These are phyloP conservation scores for Psettodes erumei DNA, from an alignment of 2,113 vertebrate species.

Conservation along the genomic window DNA sequence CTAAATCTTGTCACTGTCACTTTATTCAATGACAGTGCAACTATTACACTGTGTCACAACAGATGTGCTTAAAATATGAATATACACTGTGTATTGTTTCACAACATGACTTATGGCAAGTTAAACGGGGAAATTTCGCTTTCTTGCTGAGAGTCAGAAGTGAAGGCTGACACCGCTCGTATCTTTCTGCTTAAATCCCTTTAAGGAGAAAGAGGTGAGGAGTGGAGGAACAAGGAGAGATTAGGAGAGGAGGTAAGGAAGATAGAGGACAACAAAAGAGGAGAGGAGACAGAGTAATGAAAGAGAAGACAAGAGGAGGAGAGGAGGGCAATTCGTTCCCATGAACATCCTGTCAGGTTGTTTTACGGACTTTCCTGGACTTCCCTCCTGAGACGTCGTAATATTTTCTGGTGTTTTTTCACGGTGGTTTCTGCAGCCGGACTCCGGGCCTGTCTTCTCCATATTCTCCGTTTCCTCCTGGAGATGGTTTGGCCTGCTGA, in stretches of 20 bases:
- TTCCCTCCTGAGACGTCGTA: slow-evolving; percentile 27
- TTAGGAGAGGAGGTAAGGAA: too few species aligned
- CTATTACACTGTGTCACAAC: neutral
- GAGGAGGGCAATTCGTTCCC: neutral
- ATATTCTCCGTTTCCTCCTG: slow-evolving; percentile 47
- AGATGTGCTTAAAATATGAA: neutral
- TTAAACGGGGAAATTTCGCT: neutral
- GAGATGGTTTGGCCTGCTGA: neutral
- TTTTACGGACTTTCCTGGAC: slow-evolving; percentile 18
- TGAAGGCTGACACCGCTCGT: too few species aligned
- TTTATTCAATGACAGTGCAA: neutral
- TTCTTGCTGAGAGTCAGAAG: neutral
- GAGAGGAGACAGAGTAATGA: neutral
- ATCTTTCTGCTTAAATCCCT: too few species aligned
- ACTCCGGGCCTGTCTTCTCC: neutral
- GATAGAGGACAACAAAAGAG: too few species aligned
- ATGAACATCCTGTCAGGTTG: neutral
- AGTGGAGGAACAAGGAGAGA: neutral
- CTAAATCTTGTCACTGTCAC: neutral
- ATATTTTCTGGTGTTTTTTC: too few species aligned
- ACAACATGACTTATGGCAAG: neutral
- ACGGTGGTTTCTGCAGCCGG: slow-evolving; percentile 31
- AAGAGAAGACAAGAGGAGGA: neutral
- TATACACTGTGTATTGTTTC: neutral
- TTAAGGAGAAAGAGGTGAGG: too few species aligned